A percentile compares a stretch with the other conserved stretches of the same genome.
Evolutionary conservation across 2,797 vertebrate species (phyloP).

Genomic region (Chromobotia macracanthus): DNA sequence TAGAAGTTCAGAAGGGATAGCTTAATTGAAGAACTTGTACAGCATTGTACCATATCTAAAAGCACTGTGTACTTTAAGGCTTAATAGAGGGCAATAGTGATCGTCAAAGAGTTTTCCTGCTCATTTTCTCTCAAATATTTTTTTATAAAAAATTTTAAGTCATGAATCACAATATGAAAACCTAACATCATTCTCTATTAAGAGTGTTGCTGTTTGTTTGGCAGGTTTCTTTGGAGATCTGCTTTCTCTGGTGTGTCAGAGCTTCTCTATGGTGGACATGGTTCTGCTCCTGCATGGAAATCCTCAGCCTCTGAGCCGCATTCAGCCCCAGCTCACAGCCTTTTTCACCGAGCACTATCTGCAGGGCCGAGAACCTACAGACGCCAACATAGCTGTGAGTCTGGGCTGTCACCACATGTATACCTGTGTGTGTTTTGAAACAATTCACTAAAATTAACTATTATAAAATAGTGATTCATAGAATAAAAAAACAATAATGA

Average conservation of each 20-base stretch:
- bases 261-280: conserved; percentile 92
- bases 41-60: background rate
- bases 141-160: too few species aligned
- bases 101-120: background rate
- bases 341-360: conserved; percentile 92
- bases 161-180: background rate
- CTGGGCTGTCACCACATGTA: background rate
- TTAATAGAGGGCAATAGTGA: background rate
- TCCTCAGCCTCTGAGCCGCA: conserved; percentile 87
- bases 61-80: too few species aligned
- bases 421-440: background rate
- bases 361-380: conserved; percentile 83
- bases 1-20: background rate
- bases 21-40: background rate
- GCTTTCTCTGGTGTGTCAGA: conserved; percentile 89
- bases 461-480: too few species aligned
- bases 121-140: background rate
- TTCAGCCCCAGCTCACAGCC: conserved; percentile 86
- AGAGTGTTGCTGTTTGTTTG: conserved; percentile 1
- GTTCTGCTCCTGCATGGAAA: conserved; percentile 91
- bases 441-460: too few species aligned
- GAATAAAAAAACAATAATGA: too few species aligned
- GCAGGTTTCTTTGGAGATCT: conserved; percentile 91
- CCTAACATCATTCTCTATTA: background rate
- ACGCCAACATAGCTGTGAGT: conserved; percentile 86